Base-by-base conservation (phyloP, 2,888 invertebrate species). In the Thumatha senex region DNA sequence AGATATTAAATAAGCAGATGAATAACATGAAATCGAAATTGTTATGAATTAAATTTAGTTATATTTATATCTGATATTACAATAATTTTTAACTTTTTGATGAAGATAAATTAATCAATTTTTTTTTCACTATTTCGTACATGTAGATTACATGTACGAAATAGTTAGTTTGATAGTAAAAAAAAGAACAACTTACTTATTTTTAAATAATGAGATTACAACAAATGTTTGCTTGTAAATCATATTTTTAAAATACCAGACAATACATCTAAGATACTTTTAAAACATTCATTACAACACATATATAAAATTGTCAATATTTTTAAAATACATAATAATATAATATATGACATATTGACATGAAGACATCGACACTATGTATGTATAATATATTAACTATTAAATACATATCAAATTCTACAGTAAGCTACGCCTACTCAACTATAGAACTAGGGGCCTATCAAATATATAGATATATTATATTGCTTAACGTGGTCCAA, bases 401-500 rank as follows among this genome's bases (percentile, higher is more conserved):
- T 31, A 31, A 31, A 31, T 76, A 70, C 69, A 74, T 78, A 87
- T 79, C 86, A 88, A 89, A 89, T 63, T 77, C 84, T 86, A 88
- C 69, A 62, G 77, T 86, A 84, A 84, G 85, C 87, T 89, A 89
- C 78, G 78, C 77, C 85, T 86, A 89, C 80, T 67, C 70, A 74
- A 70, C 78, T 86, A 84, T 77, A 80, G 80, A 80, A 76, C 77
- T 82, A 74, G 81, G 80, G 80, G 78, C 72, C 80, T 87, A 87
- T 82, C 72, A 82, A 82, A 84, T 82, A 84, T 80, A 84, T 73
- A 85, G 63, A 80, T 78, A 82, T 89, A 89, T 90, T 89, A 82
- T 89, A 89, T 90, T 90, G 90, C 89, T 90, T 89, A 87, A 82
- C 78, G 74, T 91, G 90, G 89, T 91, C 89, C 90, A 75, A 87